These are phyloP conservation scores for Yoshiicerus persimilis DNA, from an alignment of 1,140 invertebrate species.

Conservation along the genomic window DNA sequence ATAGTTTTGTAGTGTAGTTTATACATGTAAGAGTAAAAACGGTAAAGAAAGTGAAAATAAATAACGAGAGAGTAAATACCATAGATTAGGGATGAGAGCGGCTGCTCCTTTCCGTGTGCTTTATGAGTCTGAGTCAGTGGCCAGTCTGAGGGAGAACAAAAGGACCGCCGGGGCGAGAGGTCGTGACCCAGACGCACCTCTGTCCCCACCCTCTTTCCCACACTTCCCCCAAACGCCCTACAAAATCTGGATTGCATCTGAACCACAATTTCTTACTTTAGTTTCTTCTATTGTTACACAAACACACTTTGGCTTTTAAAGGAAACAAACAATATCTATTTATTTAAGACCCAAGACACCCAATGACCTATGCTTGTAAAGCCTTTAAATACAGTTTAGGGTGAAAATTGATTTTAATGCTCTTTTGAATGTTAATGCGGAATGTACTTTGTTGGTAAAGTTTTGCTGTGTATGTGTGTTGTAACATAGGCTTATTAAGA, in stretches of 20 bases:
- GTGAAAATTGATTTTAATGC: background rate
- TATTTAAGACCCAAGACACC: background rate
- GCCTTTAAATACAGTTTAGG: background rate
- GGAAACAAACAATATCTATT: background rate
- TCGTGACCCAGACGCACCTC: conserved; percentile 34
- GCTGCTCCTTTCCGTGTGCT: conserved; percentile 30
- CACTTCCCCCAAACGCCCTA: conserved; percentile 6
- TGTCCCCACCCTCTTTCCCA: conserved; percentile 37
- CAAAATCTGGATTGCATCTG: background rate
- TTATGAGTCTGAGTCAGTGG: conserved; percentile 33
- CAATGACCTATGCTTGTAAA: background rate
- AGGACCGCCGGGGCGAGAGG: conserved; percentile 30
- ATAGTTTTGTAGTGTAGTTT: background rate
- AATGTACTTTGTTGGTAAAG: too few species aligned
- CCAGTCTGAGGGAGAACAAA: conserved; percentile 20
- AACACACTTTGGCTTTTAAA: background rate
- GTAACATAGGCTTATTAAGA: background rate
- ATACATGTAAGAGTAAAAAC: too few species aligned
- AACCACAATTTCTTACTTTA: background rate
- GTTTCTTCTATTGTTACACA: background rate
- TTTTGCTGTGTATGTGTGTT: too few species aligned
- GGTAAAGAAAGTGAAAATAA: conserved; percentile 26
- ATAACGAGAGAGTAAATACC: conserved; percentile 33
- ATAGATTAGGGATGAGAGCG: conserved; percentile 24
- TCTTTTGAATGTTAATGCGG: background rate